Evolutionary conservation across 1,140 invertebrate genomes (phyloP).

Genomic region (Ridgeia piscesae): DNA sequence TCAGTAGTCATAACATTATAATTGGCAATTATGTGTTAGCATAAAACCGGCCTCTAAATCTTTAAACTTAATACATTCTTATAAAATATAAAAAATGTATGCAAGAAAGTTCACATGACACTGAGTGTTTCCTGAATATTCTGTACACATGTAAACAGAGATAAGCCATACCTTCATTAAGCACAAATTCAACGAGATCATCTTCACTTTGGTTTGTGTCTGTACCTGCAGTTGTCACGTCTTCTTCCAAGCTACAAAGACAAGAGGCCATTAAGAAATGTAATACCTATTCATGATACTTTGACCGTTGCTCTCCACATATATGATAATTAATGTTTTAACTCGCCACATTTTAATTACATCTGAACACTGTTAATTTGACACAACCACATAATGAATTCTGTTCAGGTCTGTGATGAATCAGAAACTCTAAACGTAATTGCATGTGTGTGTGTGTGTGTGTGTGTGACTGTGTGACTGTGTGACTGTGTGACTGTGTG

Average conservation of each 20-base stretch:
- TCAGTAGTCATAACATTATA: too few species aligned
- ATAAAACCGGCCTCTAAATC: too few species aligned
- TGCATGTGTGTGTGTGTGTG: neutral
- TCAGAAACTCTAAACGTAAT: neutral
- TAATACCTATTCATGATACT: neutral
- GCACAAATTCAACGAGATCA: neutral
- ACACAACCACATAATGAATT: neutral
- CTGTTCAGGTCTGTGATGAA: neutral
- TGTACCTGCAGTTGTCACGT: neutral
- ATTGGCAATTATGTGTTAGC: too few species aligned
- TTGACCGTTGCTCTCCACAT: neutral
- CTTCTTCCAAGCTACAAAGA: neutral
- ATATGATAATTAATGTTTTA: neutral
- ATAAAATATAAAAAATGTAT: too few species aligned
- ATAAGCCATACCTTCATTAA: neutral
- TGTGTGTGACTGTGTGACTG: too few species aligned
- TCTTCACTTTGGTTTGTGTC: neutral
- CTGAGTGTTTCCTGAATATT: too few species aligned
- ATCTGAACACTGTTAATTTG: neutral
- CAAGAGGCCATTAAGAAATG: neutral
- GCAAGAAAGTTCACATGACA: too few species aligned
- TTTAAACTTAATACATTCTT: too few species aligned
- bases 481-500: too few species aligned
- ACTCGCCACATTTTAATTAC: neutral
- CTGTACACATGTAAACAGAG: neutral